phyloP scores from a whole-genome alignment of 2,888 invertebrate genomes.

The Hydrotaea cyrtoneurina region DNA sequence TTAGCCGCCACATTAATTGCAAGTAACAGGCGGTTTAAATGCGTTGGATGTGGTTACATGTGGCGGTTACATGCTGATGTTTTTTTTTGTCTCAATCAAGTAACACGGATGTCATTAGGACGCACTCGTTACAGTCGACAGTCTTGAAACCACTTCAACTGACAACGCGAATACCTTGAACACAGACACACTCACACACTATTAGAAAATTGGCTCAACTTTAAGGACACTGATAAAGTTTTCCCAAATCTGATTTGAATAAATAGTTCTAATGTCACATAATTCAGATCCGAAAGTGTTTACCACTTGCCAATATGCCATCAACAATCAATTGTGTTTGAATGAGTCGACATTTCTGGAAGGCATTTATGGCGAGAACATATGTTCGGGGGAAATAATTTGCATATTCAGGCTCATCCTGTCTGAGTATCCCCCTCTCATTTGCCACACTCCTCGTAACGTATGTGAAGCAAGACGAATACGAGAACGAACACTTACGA shows the following conservation, averaged over 20 bases:
- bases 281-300: too few species aligned
- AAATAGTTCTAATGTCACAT: too few species aligned
- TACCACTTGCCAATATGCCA: background rate
- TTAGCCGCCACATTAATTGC: constrained; percentile 57
- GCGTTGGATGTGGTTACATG: constrained; percentile 27
- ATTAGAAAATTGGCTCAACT: too few species aligned
- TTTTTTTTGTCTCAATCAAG: constrained; percentile 4
- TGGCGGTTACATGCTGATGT: background rate
- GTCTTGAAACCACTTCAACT: constrained; percentile 9
- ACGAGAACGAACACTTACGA: background rate
- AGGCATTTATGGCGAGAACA: constrained; percentile 6
- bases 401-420: constrained; percentile 60
- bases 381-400: constrained; percentile 59
- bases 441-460: constrained; percentile 17
- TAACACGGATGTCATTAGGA: constrained; percentile 26
- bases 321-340: background rate
- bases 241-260: too few species aligned
- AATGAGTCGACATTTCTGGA: background rate
- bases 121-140: background rate
- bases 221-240: too few species aligned
- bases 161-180: background rate
- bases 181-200: background rate
- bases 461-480: constrained; percentile 38
- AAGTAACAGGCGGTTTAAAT: constrained; percentile 36
- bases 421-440: constrained; percentile 51